Evolutionary conservation across 2,888 invertebrate species (phyloP), one percentile per base, ranked within the genome.

Genomic region (Hemithea aestivaria): DNA sequence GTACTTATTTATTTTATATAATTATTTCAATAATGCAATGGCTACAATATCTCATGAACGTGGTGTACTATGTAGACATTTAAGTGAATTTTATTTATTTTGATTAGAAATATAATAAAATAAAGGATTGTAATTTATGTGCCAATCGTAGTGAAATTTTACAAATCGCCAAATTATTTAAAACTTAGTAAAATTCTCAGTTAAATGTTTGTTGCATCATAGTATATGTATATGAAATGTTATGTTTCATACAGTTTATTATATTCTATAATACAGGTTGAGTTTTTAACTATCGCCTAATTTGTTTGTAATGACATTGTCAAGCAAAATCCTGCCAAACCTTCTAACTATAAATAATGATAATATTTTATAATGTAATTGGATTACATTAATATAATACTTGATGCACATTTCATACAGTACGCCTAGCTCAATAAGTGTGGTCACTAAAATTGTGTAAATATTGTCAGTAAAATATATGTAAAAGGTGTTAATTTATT

Each of bases 401-500:
- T 79, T 76, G 66, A 77, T 83, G 87, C 85, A 85, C 87, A 79
- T 81, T 84, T 85, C 83, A 77, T 81, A 82, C 75, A 68, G 74
- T 79, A 82, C 64, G 78, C 75, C 75, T 87, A 87, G 84, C 82
- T 84, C 82, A 82, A 79, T 85, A 85, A 84, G 82, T 85, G 82
- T 83, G 80, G 82, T 83, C 84, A 87, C 84, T 78, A 69, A 77
- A n/a, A 80, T 74, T 80, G 72, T 87, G 87, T 87, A 87, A 83
- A 87, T 87, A 87, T 82, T 79, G 70, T 82, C 81, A 76, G 77
- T 85, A 82, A 85, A 81, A 83, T 85, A 85, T 76, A 84, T 84
- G 83, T 84, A 82, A 85, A 85, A 82, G 73, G 79, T 82, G 84
- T 83, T 82, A 79, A 65, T 48, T 59, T 59, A 62, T 68, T 59